Percentiles rank a stretch among this genome's conserved stretches.
phyloP scores from a whole-genome alignment of 2,888 invertebrate genomes.

The Phengaris alcon region DNA sequence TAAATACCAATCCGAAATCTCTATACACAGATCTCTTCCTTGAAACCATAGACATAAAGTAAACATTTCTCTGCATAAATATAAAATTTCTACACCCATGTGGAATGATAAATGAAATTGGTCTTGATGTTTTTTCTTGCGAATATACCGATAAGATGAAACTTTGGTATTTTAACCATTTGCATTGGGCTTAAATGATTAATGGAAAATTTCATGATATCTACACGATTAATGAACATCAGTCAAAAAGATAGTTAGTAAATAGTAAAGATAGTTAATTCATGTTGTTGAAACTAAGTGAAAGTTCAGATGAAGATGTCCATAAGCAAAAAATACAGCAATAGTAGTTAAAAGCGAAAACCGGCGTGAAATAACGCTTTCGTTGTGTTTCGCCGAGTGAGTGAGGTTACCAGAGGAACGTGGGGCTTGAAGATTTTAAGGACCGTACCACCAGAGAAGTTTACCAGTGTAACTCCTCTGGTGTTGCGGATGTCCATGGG shows the following conservation, averaged over 20 bases:
- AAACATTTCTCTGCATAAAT: not conserved
- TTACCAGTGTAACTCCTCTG: too few relatives aligned
- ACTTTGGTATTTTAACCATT: conserved; percentile 23
- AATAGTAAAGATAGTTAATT: not conserved
- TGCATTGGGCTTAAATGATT: conserved; percentile 5
- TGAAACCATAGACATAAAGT: not conserved
- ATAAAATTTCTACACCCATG: not conserved
- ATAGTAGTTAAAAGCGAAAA: too few relatives aligned
- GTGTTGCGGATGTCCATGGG: too few relatives aligned
- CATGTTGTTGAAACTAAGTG: conserved; percentile 2
- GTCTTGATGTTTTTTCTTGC: conserved; percentile 17
- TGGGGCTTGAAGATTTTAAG: too few relatives aligned
- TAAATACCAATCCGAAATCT: conserved; percentile 4
- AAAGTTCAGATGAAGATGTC: not conserved
- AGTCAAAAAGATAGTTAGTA: not conserved
- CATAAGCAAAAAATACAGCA: too few relatives aligned
- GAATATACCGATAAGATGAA: conserved; percentile 23
- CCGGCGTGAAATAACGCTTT: too few relatives aligned
- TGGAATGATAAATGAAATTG: conserved; percentile 16
- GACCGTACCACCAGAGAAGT: too few relatives aligned
- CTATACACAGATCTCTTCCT: not conserved
- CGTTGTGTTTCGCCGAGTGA: too few relatives aligned
- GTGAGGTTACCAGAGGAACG: too few relatives aligned
- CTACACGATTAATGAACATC: not conserved
- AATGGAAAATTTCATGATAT: not conserved